Evolutionary conservation across 2,797 vertebrate genomes (phyloP).

Genomic region (Cyclura pinguis): DNA sequence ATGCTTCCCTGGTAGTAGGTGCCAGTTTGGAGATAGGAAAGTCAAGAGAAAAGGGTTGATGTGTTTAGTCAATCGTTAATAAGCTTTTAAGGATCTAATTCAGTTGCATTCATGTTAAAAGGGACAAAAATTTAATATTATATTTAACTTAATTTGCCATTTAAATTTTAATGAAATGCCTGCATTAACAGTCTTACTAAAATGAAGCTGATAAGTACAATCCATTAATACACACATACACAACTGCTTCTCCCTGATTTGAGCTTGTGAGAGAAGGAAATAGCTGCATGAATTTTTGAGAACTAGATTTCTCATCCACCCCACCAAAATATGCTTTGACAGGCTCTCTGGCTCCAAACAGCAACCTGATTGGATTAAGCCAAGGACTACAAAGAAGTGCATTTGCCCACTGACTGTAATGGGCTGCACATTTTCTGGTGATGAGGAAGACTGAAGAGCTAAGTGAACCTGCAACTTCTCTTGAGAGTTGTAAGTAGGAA

Average conservation of each 20-base stretch:
- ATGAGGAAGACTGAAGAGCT: not conserved
- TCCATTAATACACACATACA: not conserved
- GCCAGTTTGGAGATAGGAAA: not conserved
- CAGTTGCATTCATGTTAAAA: not conserved
- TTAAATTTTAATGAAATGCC: not conserved
- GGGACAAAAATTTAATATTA: not conserved
- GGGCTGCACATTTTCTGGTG: not conserved
- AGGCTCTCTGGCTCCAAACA: not conserved
- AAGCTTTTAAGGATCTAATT: not conserved
- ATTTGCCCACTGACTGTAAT: not conserved
- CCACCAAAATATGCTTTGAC: not conserved
- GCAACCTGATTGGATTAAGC: not conserved
- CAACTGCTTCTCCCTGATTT: not conserved
- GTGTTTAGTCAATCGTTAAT: not conserved
- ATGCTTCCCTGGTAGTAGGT: not conserved
- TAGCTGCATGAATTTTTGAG: not conserved
- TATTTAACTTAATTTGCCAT: not conserved
- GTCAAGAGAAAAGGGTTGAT: not conserved
- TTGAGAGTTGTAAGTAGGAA: not conserved
- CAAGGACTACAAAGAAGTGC: not conserved
- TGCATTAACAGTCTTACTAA: not conserved
- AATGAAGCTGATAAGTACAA: not conserved
- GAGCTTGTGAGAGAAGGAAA: not conserved
- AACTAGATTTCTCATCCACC: not conserved
- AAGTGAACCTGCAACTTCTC: not conserved